These are phyloP conservation scores for Hemitrygon akajei DNA, from an alignment of 2,797 vertebrate genomes.

Conservation along the genomic window DNA sequence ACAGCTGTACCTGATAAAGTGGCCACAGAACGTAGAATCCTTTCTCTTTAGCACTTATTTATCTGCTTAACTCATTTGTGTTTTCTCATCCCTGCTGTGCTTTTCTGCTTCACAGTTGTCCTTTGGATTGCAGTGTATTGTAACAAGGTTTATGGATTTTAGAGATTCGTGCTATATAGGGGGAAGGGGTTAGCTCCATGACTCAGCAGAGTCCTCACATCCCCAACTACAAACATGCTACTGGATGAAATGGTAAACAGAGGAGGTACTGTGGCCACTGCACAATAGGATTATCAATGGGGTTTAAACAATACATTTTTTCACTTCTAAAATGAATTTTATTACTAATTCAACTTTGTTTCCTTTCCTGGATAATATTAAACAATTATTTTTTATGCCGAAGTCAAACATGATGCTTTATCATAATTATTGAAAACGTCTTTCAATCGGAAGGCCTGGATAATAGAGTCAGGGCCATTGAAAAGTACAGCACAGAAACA, in stretches of 20 bases:
- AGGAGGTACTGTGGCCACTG: neutral
- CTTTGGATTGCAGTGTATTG: neutral
- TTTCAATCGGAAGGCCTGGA: neutral
- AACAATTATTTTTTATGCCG: neutral
- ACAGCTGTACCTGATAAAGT: no score
- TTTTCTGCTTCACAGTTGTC: neutral
- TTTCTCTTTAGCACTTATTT: neutral
- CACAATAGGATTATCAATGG: no score
- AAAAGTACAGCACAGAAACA: no score
- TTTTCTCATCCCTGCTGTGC: no score
- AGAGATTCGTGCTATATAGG: neutral
- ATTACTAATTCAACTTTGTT: neutral
- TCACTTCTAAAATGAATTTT: neutral
- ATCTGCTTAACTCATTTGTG: neutral
- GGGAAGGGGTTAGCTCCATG: neutral
- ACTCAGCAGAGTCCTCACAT: neutral
- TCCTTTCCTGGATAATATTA: neutral
- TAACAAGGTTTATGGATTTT: no score
- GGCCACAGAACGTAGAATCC: neutral
- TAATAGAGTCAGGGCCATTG: neutral
- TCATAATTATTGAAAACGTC: neutral
- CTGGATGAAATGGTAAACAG: neutral
- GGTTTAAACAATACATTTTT: neutral
- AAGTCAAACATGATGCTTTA: neutral
- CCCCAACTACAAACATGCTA: neutral